These are phyloP conservation scores for Telmatochromis bifrenatus DNA, from an alignment of 2,113 vertebrate genomes.

Conservation along the genomic window DNA sequence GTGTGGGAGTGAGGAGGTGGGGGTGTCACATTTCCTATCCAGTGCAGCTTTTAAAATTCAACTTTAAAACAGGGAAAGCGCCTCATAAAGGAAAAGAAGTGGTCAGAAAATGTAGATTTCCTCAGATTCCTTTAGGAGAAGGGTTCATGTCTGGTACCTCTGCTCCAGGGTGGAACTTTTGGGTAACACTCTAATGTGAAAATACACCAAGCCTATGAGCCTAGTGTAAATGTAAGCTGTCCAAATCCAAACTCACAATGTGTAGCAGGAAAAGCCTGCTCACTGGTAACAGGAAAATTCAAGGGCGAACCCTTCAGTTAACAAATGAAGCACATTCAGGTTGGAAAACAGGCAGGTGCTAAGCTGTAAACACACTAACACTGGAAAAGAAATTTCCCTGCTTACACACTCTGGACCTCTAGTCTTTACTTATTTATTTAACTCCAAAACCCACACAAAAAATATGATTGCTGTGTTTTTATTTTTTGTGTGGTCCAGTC, in stretches of 20 bases:
- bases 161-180: background rate
- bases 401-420: background rate
- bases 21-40: background rate
- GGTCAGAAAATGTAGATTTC: background rate
- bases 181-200: background rate
- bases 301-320: background rate
- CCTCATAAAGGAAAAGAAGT: background rate
- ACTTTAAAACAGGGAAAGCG: background rate
- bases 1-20: constrained; percentile 29
- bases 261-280: background rate
- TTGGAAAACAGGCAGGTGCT: background rate
- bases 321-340: background rate
- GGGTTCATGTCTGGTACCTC: background rate
- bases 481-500: background rate
- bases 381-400: background rate
- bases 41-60: background rate
- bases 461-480: background rate
- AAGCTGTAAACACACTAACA: background rate
- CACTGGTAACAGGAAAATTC: background rate
- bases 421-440: background rate
- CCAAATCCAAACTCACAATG: background rate
- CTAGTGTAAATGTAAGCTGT: background rate
- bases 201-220: background rate
- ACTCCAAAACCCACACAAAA: background rate
- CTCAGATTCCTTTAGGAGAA: background rate